Evolutionary conservation across 2,888 invertebrate species (phyloP).

Genomic region (Aphodius granarius): DNA sequence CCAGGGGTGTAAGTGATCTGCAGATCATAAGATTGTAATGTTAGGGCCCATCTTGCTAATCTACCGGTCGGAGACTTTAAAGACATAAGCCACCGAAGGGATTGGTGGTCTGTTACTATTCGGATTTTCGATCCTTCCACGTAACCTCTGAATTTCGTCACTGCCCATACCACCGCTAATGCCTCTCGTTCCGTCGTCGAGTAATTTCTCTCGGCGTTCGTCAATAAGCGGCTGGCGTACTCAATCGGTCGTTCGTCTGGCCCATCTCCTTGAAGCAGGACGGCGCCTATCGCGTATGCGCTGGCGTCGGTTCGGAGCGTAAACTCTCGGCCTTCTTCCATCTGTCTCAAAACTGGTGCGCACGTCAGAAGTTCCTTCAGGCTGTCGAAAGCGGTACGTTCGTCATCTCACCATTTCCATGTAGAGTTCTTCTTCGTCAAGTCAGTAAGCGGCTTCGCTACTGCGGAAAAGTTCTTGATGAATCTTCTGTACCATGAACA

Average conservation of each 20-base stretch:
- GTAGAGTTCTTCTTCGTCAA: constrained; percentile 28
- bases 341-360: constrained; percentile 35
- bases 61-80: constrained; percentile 47
- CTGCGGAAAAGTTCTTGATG: constrained; percentile 28
- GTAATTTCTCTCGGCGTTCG: constrained; percentile 37
- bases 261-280: constrained; percentile 33
- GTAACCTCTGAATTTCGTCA: constrained; percentile 49
- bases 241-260: constrained; percentile 34
- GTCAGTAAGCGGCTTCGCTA: constrained; percentile 25
- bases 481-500: constrained; percentile 33
- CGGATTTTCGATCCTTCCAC: constrained; percentile 45
- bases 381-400: constrained; percentile 30
- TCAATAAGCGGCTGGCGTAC: constrained; percentile 39
- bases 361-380: constrained; percentile 32
- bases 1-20: constrained; percentile 46
- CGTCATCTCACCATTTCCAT: constrained; percentile 28
- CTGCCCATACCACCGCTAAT: constrained; percentile 41
- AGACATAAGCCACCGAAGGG: constrained; percentile 52
- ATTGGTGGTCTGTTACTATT: constrained; percentile 53
- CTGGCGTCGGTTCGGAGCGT: constrained; percentile 39
- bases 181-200: constrained; percentile 37
- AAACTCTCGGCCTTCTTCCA: constrained; percentile 32
- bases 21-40: constrained; percentile 45
- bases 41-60: constrained; percentile 50
- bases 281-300: constrained; percentile 34